Percentiles rank a stretch among this genome's conserved stretches.
These are phyloP conservation scores for Centropristis striata DNA, from an alignment of 2,113 vertebrate species.

Conservation along the genomic window DNA sequence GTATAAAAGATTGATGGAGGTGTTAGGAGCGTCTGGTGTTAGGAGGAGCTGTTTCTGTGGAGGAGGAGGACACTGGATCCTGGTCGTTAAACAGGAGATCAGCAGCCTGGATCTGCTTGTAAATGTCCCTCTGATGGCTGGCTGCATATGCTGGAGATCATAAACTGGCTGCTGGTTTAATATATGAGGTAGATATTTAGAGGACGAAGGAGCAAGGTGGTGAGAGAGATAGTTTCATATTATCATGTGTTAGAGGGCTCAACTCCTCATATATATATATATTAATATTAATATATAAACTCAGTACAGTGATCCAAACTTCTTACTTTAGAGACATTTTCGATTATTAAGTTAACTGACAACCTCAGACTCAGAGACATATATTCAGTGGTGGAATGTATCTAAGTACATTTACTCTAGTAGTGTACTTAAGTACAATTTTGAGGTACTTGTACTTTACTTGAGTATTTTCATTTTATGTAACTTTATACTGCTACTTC, in stretches of 20 bases:
- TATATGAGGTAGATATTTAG: constrained; percentile 26
- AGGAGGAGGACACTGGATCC: constrained; percentile 66
- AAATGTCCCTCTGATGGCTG: constrained; percentile 74
- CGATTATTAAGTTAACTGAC: too few relatives aligned
- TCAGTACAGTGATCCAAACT: too few relatives aligned
- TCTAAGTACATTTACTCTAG: too few relatives aligned
- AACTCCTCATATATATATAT: too few relatives aligned
- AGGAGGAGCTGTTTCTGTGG: constrained; percentile 33
- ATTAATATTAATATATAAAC: neutral
- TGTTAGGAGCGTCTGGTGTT: constrained; percentile 57
- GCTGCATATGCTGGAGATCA: constrained; percentile 53
- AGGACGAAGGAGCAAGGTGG: neutral
- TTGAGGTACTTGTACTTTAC: too few relatives aligned
- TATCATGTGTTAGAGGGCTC: neutral
- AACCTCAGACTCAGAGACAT: too few relatives aligned
- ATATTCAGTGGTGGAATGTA: too few relatives aligned
- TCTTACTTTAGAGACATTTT: too few relatives aligned
- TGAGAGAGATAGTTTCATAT: neutral
- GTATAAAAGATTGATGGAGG: constrained; percentile 66
- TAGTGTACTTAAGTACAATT: too few relatives aligned
- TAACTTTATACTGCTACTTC: too few relatives aligned
- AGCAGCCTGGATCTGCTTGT: constrained; percentile 62
- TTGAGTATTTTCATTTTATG: too few relatives aligned
- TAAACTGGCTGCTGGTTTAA: constrained; percentile 29
- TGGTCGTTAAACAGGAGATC: constrained; percentile 68